Percentiles rank a stretch among this genome's conserved stretches.
These are phyloP conservation scores for Lasaia peninsularis DNA, from an alignment of 1,140 invertebrate genomes.

Conservation along the genomic window DNA sequence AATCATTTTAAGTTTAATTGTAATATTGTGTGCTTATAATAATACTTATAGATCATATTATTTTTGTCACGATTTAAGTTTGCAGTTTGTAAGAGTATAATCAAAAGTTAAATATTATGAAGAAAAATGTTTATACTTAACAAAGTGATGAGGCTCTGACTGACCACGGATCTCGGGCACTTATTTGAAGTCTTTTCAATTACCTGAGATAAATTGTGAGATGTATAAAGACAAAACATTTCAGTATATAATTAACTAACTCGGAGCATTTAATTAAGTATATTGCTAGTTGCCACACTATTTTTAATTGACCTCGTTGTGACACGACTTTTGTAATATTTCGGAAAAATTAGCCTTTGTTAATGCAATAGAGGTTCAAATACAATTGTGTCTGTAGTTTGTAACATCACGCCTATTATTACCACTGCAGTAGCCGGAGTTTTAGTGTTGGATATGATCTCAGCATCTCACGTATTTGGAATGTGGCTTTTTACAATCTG, in stretches of 20 bases:
- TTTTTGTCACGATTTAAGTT: too few relatives aligned
- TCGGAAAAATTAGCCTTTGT: conserved; percentile 65
- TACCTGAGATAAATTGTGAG: conserved; percentile 8
- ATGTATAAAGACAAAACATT: conserved; percentile 51
- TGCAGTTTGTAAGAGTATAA: too few relatives aligned
- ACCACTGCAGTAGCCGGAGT: too few relatives aligned
- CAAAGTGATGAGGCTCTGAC: too few relatives aligned
- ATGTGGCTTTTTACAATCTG: too few relatives aligned
- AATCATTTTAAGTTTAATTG: neutral
- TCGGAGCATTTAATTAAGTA: conserved; percentile 64
- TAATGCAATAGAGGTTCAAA: conserved; percentile 48
- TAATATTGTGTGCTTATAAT: neutral
- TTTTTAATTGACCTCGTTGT: conserved; percentile 72
- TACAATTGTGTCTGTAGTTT: conserved; percentile 50
- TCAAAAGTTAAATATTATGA: too few relatives aligned
- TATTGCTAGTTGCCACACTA: conserved; percentile 66
- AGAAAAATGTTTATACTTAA: too few relatives aligned
- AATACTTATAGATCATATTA: too few relatives aligned
- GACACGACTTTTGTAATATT: conserved; percentile 69
- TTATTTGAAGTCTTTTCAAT: neutral
- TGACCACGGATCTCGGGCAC: too few relatives aligned
- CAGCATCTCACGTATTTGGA: too few relatives aligned
- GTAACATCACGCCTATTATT: conserved; percentile 41
- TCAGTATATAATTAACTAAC: conserved; percentile 39
- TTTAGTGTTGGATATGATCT: too few relatives aligned